Evolutionary conservation across 92 coral and sea anemone species (phyloP).

Genomic region (Porites cylindrica): DNA sequence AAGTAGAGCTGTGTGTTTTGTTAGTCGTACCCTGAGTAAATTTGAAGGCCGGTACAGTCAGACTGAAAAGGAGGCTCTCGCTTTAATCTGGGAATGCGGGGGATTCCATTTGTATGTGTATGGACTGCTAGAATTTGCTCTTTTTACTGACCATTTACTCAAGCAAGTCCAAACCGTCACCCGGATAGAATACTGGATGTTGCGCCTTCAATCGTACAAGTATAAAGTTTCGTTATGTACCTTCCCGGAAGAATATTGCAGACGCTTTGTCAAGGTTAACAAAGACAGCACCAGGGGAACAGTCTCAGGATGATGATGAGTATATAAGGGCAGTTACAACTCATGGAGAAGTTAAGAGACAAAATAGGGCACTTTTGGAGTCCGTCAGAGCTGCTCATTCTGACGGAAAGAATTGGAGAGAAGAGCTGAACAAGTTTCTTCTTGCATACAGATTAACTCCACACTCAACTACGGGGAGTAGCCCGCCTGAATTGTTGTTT

Average conservation of each 20-base stretch:
- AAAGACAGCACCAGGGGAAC: too few relatives aligned
- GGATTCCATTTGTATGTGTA: too few relatives aligned
- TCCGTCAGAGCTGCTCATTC: slow-evolving; percentile 24
- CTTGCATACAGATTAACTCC: slow-evolving; percentile 38
- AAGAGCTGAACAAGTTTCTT: slow-evolving; percentile 1
- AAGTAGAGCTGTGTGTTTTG: not conserved
- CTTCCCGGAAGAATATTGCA: too few relatives aligned
- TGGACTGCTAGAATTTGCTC: too few relatives aligned
- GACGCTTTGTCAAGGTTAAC: too few relatives aligned
- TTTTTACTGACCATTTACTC: too few relatives aligned
- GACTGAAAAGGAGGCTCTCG: not conserved
- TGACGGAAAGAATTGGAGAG: slow-evolving; percentile 24
- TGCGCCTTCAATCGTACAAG: too few relatives aligned
- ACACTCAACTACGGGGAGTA: slow-evolving; percentile 16
- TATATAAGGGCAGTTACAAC: too few relatives aligned
- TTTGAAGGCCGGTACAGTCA: not conserved
- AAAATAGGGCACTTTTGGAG: slow-evolving; percentile 21
- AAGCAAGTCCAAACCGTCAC: too few relatives aligned
- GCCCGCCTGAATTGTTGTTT: slow-evolving; percentile 27
- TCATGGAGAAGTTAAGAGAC: not conserved
- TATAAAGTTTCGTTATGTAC: too few relatives aligned
- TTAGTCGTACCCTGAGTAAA: not conserved
- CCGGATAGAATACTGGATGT: too few relatives aligned
- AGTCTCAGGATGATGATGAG: too few relatives aligned
- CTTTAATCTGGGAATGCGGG: not conserved